Evolutionary conservation across 2,797 vertebrate genomes (phyloP), one percentile per base, ranked within the genome.

Genomic region (Pitangus sulphuratus): DNA sequence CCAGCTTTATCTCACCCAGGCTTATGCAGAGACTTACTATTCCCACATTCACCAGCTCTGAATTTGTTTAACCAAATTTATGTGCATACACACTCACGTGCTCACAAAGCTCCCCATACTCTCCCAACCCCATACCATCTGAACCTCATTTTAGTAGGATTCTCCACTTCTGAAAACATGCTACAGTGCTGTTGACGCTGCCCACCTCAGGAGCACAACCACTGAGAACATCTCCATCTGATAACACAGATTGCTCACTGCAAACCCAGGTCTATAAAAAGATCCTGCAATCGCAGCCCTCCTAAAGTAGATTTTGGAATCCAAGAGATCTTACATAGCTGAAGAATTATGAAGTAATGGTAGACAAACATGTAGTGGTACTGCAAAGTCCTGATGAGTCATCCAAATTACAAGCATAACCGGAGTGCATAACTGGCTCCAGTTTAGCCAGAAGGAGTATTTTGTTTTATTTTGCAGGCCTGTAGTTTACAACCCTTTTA

Each of bases 401-500:
- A 92, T 30, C 33, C 31, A 35, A 60, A 84, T 77, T 53, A 45
- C 53, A 72, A 84, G 40, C 1, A 1, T 15, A 72, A 45, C 11
- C 50, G 37, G 57, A 72, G 21, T 54, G 30, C 12, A 47, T 47
- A 2, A 1, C 35, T 64, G 54, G 65, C 40, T 90, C 60, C 24
- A 50, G 35, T 50, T 45, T 30, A 75, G 22, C 48, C 31, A 64
- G 37, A n/a, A 84, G 12, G 9, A 15, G 7, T 10, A 56, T 82
- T 90, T 81, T 87, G 4, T 26, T 90, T 92, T 54, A 79, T 64
- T 87, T 66, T 53, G 39, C 71, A 70, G 69, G 30, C 21, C 48
- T 85, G 12, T 57, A 60, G 28, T 87, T 86, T 84, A 65, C 54
- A 81, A 54, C 58, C 51, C 45, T 84, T 91, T 87, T 70, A 26